Evolutionary conservation across 2,113 vertebrate genomes (phyloP), one percentile per base, ranked within the genome.

Genomic region (Tragelaphus scriptus): DNA sequence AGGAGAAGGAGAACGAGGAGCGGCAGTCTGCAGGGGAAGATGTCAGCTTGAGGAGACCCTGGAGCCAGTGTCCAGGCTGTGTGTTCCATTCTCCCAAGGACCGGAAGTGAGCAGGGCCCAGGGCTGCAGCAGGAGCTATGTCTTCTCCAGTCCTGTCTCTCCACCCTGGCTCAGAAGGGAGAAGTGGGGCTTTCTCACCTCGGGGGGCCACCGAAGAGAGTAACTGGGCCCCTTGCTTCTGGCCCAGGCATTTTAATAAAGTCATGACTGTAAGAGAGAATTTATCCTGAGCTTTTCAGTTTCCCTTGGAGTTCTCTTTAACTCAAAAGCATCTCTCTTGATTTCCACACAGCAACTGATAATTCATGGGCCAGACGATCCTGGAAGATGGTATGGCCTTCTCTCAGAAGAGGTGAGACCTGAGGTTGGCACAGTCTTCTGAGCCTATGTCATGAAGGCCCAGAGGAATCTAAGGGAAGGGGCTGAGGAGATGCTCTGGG

Each of bases 21-120:
- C 56, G 88, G 53, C 94, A 44, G 25, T 58, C 82, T 47, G 0
- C 56, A 1, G 79, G 36, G 25, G 89, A 93, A 59, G 91, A 91
- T 13, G 15, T 23, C 28, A 56, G 23, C 40, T 6, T 11, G 49
- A 86, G 58, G 89, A 95, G 59, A 23, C 23, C 94, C 30, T 97
- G 91, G 97, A 97, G 96, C 91, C 97, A 80, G 0, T 93, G 95
- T 59, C 93, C 97, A 59, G 97, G 94, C 93, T 97, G 47, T 32
- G 82, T 93, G 93, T 91, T 97, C 86, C 82, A 95, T 32, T 95
- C 98, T 96, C 86, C 91, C 12, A 96, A 97, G 94, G 95, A 97
- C 79, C 80, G 87, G 85, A 97, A 93, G 96, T 97, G 79, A 97
- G 97, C 30, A 63, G 30, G 75, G 82, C 26, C 55, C 49, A 79